These are phyloP conservation scores for Alsophila aescularia DNA, from an alignment of 2,888 invertebrate species.

Conservation along the genomic window DNA sequence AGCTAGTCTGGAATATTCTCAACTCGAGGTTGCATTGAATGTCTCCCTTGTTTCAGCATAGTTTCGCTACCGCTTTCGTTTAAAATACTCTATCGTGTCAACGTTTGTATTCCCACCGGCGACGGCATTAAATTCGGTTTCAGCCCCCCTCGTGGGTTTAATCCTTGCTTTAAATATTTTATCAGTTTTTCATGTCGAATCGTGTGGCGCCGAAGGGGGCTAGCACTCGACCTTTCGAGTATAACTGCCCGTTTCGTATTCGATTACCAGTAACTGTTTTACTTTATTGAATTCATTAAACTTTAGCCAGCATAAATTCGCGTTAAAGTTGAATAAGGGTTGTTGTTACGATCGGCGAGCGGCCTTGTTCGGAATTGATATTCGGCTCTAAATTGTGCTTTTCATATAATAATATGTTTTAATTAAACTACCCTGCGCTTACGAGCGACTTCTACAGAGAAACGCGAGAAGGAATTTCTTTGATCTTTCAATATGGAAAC, in stretches of 20 bases:
- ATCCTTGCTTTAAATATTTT: slow-evolving; percentile 79
- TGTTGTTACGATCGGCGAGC: not conserved
- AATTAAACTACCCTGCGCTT: no score
- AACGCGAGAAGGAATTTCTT: slow-evolving; percentile 7
- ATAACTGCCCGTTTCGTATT: slow-evolving; percentile 61
- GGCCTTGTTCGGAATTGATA: not conserved
- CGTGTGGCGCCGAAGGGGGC: slow-evolving; percentile 75
- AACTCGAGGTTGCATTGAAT: slow-evolving; percentile 44
- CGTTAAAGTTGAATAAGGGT: slow-evolving; percentile 1
- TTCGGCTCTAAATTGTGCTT: not conserved
- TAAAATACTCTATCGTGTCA: slow-evolving; percentile 56
- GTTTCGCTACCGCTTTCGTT: slow-evolving; percentile 50
- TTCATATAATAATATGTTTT: not conserved
- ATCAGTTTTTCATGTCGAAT: slow-evolving; percentile 75
- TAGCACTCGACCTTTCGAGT: slow-evolving; percentile 58
- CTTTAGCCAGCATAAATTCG: slow-evolving; percentile 18
- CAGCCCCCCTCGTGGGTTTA: slow-evolving; percentile 64
- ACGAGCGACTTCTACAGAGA: not conserved
- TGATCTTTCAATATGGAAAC: slow-evolving; percentile 9
- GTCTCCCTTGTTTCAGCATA: slow-evolving; percentile 50
- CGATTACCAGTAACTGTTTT: slow-evolving; percentile 48
- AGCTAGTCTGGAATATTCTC: slow-evolving; percentile 45
- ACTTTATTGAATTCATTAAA: slow-evolving; percentile 30
- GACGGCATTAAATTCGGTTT: slow-evolving; percentile 71
- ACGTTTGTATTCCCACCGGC: slow-evolving; percentile 63